Evolutionary conservation across 2,797 vertebrate species (phyloP), one percentile per base, ranked within the genome.

Genomic region (Tragopan temminckii): DNA sequence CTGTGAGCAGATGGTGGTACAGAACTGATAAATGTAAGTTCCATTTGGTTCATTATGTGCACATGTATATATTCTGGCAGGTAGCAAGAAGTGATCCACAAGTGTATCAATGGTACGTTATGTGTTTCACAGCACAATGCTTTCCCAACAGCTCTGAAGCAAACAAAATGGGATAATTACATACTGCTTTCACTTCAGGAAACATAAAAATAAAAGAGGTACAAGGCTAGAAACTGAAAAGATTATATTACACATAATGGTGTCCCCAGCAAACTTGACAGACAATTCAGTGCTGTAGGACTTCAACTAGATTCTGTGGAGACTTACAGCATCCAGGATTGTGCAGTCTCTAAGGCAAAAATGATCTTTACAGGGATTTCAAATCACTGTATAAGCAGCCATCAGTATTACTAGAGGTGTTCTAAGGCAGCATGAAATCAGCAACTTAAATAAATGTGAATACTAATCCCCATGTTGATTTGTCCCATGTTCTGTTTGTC

Each of bases 1-100:
- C 38, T 63, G 29, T 63, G 18, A 31, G 61, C 13, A 42, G 38
- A 31, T 42, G 19, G 9, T 18, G 31, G 11, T n/a, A 4, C n/a
- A 63, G 27, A 55, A 10, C 43, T 63, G 24, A 33, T 43, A 69
- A 69, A 31, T 43, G n/a, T 27, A 36, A 53, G 14, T 58, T 20
- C 4, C 48, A 38, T 77, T 89, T 40, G 11, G 5, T 53, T 75
- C n/a, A 36, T 9, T 0, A 0, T 31, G 33, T 4, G 5, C 33
- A 63, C 42, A 35, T 5, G 4, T 4, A 35, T 3, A 14, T n/a
- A 27, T 14, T 6, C 31, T n/a, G 11, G 21, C 14, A n/a, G 10
- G 4, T 2, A 21, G 24, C 13, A 24, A 74, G 59, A 57, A 31
- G 27, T 61, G 27, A 27, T 19, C 42, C 43, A 70, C 33, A 11